Conservation (phyloP, 2,888 invertebrate genomes). For the Scaeva pyrastri region DNA sequence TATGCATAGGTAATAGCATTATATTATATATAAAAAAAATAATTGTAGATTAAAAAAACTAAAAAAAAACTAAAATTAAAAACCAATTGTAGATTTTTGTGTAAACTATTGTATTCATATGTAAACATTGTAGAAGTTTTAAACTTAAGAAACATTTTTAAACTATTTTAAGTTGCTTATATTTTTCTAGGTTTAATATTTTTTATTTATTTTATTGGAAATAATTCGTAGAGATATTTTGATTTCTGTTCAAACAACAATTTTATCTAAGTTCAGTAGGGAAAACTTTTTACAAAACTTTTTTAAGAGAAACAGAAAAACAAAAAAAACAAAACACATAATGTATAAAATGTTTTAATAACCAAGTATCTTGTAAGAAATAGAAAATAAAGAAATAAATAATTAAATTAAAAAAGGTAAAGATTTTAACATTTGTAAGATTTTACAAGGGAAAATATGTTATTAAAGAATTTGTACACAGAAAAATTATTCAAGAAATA, state of each 20-base stretch:
- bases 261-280: constrained; percentile 44
- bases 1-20: constrained; percentile 58
- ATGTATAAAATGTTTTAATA: constrained; percentile 69
- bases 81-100: constrained; percentile 73
- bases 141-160: constrained; percentile 37
- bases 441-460: constrained; percentile 75
- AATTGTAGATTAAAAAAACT: constrained; percentile 67
- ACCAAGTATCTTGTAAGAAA: constrained; percentile 55
- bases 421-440: constrained; percentile 74
- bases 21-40: constrained; percentile 34
- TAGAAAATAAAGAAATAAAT: constrained; percentile 50
- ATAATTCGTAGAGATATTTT: constrained; percentile 13
- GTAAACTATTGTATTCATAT: constrained; percentile 76
- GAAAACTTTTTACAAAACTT: constrained; percentile 63
- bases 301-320: constrained; percentile 55
- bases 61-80: constrained; percentile 33
- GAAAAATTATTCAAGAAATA: constrained; percentile 66
- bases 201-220: constrained; percentile 22
- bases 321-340: constrained; percentile 33
- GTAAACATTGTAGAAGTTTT: constrained; percentile 69
- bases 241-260: background rate
- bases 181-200: constrained; percentile 24
- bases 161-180: constrained; percentile 13
- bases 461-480: constrained; percentile 75
- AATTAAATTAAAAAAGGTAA: constrained; percentile 50